Base-by-base conservation (phyloP, 2,113 vertebrate species). In the Formicarius rufipectus region DNA sequence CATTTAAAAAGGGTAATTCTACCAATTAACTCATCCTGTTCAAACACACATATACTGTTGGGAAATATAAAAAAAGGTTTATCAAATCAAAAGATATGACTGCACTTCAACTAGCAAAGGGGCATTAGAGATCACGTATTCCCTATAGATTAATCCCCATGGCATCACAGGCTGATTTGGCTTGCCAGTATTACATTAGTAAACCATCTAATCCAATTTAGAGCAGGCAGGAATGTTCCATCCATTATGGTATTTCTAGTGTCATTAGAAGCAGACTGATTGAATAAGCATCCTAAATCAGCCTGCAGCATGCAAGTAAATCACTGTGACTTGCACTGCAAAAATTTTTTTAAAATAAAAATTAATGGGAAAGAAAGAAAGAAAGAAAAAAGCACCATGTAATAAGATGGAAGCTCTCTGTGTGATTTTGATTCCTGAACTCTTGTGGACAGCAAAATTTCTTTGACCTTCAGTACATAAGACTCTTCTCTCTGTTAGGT, bases 161-260 rank as follows among this genome's bases (percentile, higher is more conserved):
- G 95, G 97, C 96, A 96, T 92, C 95, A 96, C 67, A 96, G 94
- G 74, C 94, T 97, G 96, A 96, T 97, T 95, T 95, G 86, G 58
- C 88, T 97, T 87, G 80, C 96, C 50, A 42, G 91, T 95, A 97
- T 97, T 94, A 94, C 96, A 97, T 98, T 97, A 97, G 97, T 96
- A 96, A 97, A 96, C 93, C 96, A 97, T 96, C 96, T 97, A 97
- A 98, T 97, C 93, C 96, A 97, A 98, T 97, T 97, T 98, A 95
- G 95, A 89, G 81, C 92, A 97, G 89, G 78, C 93, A 93, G 91
- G 90, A 96, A 97, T 94, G 97, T 95, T 97, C 87, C 96, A 97
- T 97, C 97, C 97, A 97, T 97, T 97, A 97, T 1, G 4, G 91
- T 75, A 93, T 96, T 97, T 96, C 91, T 87, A 85, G 94, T 78